These are phyloP conservation scores for Aeoliscus strigatus DNA, from an alignment of 2,797 vertebrate species.

Conservation along the genomic window DNA sequence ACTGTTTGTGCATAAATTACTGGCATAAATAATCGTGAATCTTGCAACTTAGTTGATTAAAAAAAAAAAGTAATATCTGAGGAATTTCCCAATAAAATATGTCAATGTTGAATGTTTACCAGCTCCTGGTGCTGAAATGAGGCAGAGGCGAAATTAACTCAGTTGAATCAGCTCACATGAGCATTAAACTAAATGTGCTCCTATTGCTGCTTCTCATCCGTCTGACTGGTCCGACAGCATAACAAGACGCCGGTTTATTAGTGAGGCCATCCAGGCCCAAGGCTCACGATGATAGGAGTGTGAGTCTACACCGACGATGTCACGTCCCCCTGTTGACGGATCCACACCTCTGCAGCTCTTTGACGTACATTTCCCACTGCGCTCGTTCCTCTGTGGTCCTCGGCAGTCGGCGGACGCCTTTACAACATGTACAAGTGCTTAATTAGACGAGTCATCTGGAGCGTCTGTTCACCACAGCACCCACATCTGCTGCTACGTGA, in stretches of 20 bases:
- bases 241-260: conserved; percentile 92
- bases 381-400: conserved; percentile 56
- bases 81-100: too few species aligned
- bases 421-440: conserved; percentile 86
- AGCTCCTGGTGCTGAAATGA: too few species aligned
- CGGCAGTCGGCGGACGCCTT: conserved; percentile 78
- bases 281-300: conserved; percentile 83
- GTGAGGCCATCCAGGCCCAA: conserved; percentile 87
- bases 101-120: too few species aligned
- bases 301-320: conserved; percentile 90
- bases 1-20: too few species aligned
- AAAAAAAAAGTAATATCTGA: neutral
- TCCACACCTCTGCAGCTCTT: conserved; percentile 84
- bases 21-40: too few species aligned
- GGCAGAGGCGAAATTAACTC: too few species aligned
- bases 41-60: too few species aligned
- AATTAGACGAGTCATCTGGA: conserved; percentile 83
- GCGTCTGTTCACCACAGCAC: too few species aligned
- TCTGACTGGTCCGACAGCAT: conserved; percentile 92
- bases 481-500: conserved; percentile 69
- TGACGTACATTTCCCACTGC: conserved; percentile 80
- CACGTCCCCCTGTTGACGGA: conserved; percentile 89
- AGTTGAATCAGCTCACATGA: conserved; percentile 75
- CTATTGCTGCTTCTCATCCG: conserved; percentile 80
- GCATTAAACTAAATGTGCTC: conserved; percentile 86